phyloP scores from a whole-genome alignment of 2,888 invertebrate genomes.

The Enchytraeus crypticus region DNA sequence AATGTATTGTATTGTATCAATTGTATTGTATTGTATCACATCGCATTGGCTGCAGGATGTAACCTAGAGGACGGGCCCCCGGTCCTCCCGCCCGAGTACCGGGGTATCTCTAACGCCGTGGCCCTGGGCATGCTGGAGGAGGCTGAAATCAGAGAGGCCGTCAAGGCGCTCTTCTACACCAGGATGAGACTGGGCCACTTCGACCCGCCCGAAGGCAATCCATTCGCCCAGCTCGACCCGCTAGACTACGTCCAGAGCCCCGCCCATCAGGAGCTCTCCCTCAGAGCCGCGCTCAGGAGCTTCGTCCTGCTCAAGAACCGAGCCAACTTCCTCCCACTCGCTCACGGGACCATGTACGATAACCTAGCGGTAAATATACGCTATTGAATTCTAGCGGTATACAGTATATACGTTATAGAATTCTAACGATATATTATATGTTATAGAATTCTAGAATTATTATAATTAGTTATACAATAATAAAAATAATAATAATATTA shows the following conservation, averaged over 20 bases:
- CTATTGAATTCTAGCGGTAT: no score
- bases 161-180: constrained; percentile 29
- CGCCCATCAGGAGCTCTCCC: constrained; percentile 27
- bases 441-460: no score
- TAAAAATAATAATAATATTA: no score
- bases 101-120: constrained; percentile 19
- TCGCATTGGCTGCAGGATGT: neutral
- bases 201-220: constrained; percentile 33
- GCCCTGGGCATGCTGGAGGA: constrained; percentile 10
- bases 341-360: neutral
- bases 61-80: constrained; percentile 13
- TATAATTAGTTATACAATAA: no score
- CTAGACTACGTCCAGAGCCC: constrained; percentile 21
- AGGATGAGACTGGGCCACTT: constrained; percentile 30
- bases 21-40: no score
- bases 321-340: constrained; percentile 25
- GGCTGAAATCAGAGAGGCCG: constrained; percentile 8
- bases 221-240: constrained; percentile 28
- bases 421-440: no score
- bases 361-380: constrained; percentile 15
- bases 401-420: no score
- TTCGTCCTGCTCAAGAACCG: constrained; percentile 35
- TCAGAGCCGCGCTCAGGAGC: constrained; percentile 30
- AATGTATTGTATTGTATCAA: no score
- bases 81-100: neutral